Evolutionary conservation across 2,113 vertebrate genomes (phyloP), one percentile per base, ranked within the genome.

Genomic region (Pterophyllum scalare): DNA sequence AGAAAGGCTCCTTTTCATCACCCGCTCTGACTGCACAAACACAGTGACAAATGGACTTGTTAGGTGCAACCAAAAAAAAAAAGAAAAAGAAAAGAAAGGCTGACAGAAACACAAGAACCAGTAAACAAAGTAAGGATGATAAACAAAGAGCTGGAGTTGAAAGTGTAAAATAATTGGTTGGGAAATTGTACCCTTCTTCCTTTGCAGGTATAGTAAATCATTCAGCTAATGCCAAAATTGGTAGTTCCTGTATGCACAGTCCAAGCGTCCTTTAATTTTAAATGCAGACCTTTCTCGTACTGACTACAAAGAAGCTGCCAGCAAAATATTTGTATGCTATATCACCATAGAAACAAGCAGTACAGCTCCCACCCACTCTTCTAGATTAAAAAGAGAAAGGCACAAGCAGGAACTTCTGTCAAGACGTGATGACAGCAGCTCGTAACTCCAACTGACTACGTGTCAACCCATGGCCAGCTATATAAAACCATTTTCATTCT

Each of bases 281-380:
- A 92, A 90, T 49, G 58, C 81, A 83, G 33, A 77, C 28, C n/a
- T 81, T 84, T 24, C 56, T 82, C 38, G 38, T 59, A 13, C 54
- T n/a, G 58, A 83, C 81, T 79, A 88, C 49, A 88, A 83, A 85
- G 87, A 87, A 3, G 79, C 77, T 80, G 84, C 80, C 56, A 84
- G 49, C 56, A 75, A 83, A 88, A 91, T 89, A 82, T 90, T 88
- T 92, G 77, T 88, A 89, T 79, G 40, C 59, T 81, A 81, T 74
- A 93, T 92, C 84, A 74, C 89, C 91, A 92, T 93, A 90, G 93
- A 92, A 94, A 94, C 92, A 92, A 88, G 81, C 79, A 61, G 72
- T 38, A 26, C 74, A 62, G 76, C 56, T 83, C 82, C 77, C 90
- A 81, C 79, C 87, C 83, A 83, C 89, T 83, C 84, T 81, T 84